These are phyloP conservation scores for Falco biarmicus DNA, from an alignment of 2,797 vertebrate species.

Conservation along the genomic window DNA sequence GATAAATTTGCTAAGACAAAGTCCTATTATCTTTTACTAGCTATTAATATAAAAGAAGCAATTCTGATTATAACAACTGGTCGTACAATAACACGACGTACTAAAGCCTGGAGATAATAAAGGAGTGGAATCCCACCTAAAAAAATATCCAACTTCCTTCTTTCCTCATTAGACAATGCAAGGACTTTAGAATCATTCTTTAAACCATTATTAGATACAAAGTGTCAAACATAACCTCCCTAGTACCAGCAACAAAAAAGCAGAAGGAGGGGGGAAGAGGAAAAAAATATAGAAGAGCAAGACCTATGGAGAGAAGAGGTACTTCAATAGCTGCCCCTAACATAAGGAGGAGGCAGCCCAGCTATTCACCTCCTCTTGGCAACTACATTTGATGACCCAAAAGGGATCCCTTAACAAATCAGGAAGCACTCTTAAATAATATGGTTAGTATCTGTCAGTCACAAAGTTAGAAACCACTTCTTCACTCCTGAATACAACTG, in stretches of 20 bases:
- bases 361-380: not conserved
- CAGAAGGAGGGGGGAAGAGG: rapidly evolving
- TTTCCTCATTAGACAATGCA: not conserved
- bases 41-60: not conserved
- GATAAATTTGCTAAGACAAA: not conserved
- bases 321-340: not conserved
- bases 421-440: not conserved
- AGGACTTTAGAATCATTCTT: not conserved
- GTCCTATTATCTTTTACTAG: not conserved
- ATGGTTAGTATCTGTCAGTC: not conserved
- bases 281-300: not conserved
- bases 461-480: not conserved
- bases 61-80: not conserved
- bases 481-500: not conserved
- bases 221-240: not conserved
- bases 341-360: not conserved
- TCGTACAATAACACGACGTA: not conserved
- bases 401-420: not conserved
- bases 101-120: not conserved
- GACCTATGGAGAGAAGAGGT: not conserved
- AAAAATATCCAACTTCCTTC: not conserved
- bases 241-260: not conserved
- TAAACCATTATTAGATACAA: not conserved
- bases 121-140: not conserved
- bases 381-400: not conserved